A percentile compares a stretch with the other conserved stretches of the same genome.
Conservation (phyloP, 2,113 vertebrate species). For the Alectura lathami region DNA sequence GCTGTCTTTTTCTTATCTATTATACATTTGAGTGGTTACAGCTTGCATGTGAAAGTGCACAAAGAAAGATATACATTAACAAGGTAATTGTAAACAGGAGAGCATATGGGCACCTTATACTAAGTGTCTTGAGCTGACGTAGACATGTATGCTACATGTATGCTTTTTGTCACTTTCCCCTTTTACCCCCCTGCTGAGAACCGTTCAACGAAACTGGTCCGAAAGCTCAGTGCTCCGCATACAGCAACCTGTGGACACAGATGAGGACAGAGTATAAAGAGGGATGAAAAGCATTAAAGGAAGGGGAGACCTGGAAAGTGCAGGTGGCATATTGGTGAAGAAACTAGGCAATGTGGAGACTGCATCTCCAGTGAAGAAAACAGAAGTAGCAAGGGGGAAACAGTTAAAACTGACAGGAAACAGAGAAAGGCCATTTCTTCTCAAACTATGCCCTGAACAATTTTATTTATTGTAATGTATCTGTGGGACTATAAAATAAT, state of each 20-base stretch:
- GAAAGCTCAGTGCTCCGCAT: background rate
- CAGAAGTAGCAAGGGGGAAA: background rate
- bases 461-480: background rate
- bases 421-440: background rate
- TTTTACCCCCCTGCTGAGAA: background rate
- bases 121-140: background rate
- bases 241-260: background rate
- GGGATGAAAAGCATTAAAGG: background rate
- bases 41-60: background rate
- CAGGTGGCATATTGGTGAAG: fast-evolving
- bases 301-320: background rate
- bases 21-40: background rate
- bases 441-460: background rate
- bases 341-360: fast-evolving
- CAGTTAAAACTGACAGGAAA: background rate
- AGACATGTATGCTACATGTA: background rate
- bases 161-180: background rate
- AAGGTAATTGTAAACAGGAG: background rate
- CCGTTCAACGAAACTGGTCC: background rate
- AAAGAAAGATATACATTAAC: background rate
- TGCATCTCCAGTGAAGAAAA: background rate
- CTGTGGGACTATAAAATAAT: background rate
- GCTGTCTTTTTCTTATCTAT: constrained; percentile 41
- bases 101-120: background rate
- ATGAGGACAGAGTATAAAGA: background rate